A percentile compares a stretch with the other conserved stretches of the same genome.
Conservation (phyloP, 1,140 invertebrate species). For the Orchesella cincta region DNA sequence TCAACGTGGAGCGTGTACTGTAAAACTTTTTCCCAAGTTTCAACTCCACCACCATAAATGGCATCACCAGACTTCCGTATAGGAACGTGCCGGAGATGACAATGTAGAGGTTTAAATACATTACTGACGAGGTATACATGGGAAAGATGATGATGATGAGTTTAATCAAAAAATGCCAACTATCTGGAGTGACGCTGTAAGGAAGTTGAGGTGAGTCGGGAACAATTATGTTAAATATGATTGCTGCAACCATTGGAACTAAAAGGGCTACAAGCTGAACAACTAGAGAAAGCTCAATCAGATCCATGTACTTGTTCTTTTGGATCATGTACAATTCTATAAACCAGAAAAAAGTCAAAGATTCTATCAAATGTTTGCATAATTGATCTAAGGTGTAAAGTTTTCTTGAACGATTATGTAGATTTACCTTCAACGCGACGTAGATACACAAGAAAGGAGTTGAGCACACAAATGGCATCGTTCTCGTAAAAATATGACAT, state of each 20-base stretch:
- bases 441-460: not conserved
- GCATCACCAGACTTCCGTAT: not conserved
- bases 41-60: not conserved
- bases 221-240: not conserved
- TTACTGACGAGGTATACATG: not conserved
- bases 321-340: not conserved
- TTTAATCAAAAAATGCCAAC: not conserved
- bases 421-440: not conserved
- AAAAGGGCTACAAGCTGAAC: not conserved
- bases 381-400: not conserved
- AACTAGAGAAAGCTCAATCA: not conserved
- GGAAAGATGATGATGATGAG: not conserved
- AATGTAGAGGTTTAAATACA: not conserved
- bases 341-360: not conserved
- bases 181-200: not conserved
- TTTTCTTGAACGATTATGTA: not conserved
- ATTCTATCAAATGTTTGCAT: not conserved
- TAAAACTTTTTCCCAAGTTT: not conserved
- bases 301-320: not conserved
- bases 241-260: not conserved
- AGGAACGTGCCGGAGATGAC: not conserved
- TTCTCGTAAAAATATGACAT: not conserved
- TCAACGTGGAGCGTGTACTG: not conserved
- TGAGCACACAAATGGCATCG: not conserved
- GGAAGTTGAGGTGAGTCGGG: not conserved